These are phyloP conservation scores for Notarius lentiginosus DNA, from an alignment of 2,113 vertebrate genomes.

Conservation along the genomic window DNA sequence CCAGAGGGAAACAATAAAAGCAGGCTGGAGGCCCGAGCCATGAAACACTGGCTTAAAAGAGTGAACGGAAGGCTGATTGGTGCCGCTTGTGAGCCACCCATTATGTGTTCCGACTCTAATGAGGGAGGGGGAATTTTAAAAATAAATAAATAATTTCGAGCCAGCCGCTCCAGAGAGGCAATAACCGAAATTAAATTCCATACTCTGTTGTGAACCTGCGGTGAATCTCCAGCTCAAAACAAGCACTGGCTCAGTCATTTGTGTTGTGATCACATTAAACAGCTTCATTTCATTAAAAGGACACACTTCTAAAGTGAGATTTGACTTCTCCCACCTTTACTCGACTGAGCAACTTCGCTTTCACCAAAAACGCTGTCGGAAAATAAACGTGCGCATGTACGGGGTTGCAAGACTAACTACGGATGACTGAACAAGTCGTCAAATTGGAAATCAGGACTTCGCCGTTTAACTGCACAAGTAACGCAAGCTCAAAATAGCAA, in stretches of 20 bases:
- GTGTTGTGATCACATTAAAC: conserved; percentile 37
- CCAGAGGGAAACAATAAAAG: conserved; percentile 50
- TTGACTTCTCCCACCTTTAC: conserved; percentile 10
- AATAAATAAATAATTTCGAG: conserved; percentile 25
- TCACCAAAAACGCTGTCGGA: not conserved
- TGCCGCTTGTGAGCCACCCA: conserved; percentile 31
- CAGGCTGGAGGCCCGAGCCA: conserved; percentile 25
- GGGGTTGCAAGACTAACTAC: not conserved
- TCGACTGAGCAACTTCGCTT: not conserved
- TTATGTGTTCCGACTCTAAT: conserved; percentile 41
- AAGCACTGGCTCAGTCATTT: not conserved
- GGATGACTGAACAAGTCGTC: not conserved
- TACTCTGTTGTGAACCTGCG: conserved; percentile 37
- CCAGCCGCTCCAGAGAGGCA: conserved; percentile 40
- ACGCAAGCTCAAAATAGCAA: not conserved
- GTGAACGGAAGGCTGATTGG: conserved; percentile 48
- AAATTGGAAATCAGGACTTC: not conserved
- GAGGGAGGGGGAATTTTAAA: not conserved
- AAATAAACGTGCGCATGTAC: not conserved
- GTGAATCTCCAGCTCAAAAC: conserved; percentile 19
- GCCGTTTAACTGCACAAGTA: not conserved
- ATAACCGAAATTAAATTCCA: conserved; percentile 53
- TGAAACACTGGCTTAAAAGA: conserved; percentile 47
- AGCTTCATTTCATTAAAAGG: conserved; percentile 38
- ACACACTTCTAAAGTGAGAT: conserved; percentile 28